Base-by-base conservation (phyloP, 1,140 invertebrate genomes). In the Drosophila kepulauana region DNA sequence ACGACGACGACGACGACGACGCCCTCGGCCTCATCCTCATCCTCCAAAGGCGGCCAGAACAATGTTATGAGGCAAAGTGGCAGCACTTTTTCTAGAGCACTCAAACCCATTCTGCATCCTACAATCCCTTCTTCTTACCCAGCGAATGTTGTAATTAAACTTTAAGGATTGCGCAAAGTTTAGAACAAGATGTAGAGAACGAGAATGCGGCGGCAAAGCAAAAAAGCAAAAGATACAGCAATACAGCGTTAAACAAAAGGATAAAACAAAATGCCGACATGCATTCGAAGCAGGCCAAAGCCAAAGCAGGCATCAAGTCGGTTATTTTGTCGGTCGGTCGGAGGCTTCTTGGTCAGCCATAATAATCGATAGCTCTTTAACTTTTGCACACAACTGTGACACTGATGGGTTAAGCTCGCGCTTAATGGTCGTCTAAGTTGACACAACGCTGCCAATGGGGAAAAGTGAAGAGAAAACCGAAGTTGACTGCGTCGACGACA, bases 331-430 rank as follows among this genome's bases (percentile, higher is more conserved):
- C 35, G 48, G 20, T 25, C 20, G 20, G 20, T 25, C 3, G 20
- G 20, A 25, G 20, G 20, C 20, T 25, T 25, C 66, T 45, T 13
- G 38, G 51, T 45, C 38, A 62, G 41, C 48, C 48, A 46, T 54
- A 33, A 82, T 77, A 88, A 88, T 88, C 85, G 75, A 88, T 88
- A 75, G 81, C 78, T 69, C 81, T 89, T 88, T 85, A 89, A 88
- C 75, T 87, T 87, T 74, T 51, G 64, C 69, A 63, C 65, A 56
- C 64, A 66, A 72, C 66, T 81, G 69, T 65, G 85, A 79, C 84
- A 87, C 70, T 89, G 84, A 87, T 87, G 84, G 84, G 80, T 80
- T 88, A 88, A 87, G 85, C 84, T 78, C 68, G 76, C 64, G 85
- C 80, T 79, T 87, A 87, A 88, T 84, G 82, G 73, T 66, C 80